Percentiles rank a stretch among this genome's conserved stretches.
phyloP scores from a whole-genome alignment of 30 jellyfish, hydroid and myxozoan species.

The Aurelia sp. region DNA sequence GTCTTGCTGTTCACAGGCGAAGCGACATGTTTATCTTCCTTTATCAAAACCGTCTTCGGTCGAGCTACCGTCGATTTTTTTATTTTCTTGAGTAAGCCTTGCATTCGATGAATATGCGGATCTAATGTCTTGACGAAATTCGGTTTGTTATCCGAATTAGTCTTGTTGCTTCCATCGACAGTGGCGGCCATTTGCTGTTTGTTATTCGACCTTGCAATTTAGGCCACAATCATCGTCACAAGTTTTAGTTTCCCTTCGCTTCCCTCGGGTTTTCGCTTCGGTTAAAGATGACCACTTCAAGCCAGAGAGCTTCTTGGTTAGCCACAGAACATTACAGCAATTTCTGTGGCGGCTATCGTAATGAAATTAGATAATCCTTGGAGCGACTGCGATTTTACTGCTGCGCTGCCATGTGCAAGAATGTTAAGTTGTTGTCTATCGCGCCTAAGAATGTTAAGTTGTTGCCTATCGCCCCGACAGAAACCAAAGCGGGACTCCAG shows the following conservation, averaged over 20 bases:
- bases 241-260: neutral
- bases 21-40: conserved; percentile 60
- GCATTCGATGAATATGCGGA: conserved; percentile 58
- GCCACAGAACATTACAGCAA: conserved; percentile 6
- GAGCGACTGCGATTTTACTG: neutral
- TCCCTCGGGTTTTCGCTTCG: neutral
- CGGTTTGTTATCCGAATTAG: conserved; percentile 22
- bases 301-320: conserved; percentile 3
- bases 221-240: conserved; percentile 41
- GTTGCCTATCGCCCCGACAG: no score
- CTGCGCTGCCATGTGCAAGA: conserved; percentile 17
- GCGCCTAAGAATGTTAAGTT: conserved; percentile 6
- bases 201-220: conserved; percentile 9
- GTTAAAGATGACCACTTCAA: conserved; percentile 26
- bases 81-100: conserved; percentile 66
- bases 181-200: conserved; percentile 72
- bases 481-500: no score
- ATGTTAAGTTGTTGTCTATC: neutral
- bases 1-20: conserved; percentile 60
- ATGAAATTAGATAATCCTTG: conserved; percentile 1
- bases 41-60: conserved; percentile 33
- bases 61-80: conserved; percentile 72
- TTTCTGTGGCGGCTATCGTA: conserved; percentile 7
- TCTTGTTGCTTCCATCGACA: conserved; percentile 48
- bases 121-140: conserved; percentile 41